Evolutionary conservation across 2,888 invertebrate species (phyloP), one percentile per base, ranked within the genome.

Genomic region (Xanthia togata): DNA sequence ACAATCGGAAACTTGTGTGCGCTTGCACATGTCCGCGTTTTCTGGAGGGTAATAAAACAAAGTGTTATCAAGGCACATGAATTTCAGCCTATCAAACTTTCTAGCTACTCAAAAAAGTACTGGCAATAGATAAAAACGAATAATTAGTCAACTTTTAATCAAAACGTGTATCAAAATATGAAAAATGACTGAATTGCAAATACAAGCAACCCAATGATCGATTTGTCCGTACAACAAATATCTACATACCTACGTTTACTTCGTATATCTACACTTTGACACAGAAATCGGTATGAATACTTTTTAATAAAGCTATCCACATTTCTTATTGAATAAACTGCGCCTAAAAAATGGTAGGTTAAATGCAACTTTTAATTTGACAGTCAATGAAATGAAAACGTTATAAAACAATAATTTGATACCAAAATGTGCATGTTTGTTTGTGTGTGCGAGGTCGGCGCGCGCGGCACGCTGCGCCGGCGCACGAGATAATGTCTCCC

Each of bases 401-500:
- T 77, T 64, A 5, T 38, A 77, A 73, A 82, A 76, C 70, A 73
- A 77, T 72, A 71, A 84, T 38, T 73, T 76, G 73, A 74, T 73
- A 73, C 70, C 53, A 55, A 82, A 80, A 76, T 68, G 65, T 65
- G 55, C 74, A 76, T 87, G 74, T 81, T 87, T 83, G 83, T 72
- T 38, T 70, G 67, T 63, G 76, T 76, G 73, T 68, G 83, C 74
- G 77, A 50, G 73, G 78, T 60, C 72, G 67, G 76, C 82, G 82
- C 82, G 89, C 87, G 85, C 82, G 63, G 81, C 81, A 83, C 86
- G 87, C 84, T 76, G 85, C 79, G 78, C 78, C 76, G 60, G 78
- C 81, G 69, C 78, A 75, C 64, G 70, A 91, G 92, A 92, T 91
- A 92, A 87, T 85, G 89, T 87, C 88, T 88, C 82, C 86, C 84